Percentiles rank a stretch among this genome's conserved stretches.
Conservation (phyloP, 2,113 vertebrate species). For the Eleginops maclovinus region DNA sequence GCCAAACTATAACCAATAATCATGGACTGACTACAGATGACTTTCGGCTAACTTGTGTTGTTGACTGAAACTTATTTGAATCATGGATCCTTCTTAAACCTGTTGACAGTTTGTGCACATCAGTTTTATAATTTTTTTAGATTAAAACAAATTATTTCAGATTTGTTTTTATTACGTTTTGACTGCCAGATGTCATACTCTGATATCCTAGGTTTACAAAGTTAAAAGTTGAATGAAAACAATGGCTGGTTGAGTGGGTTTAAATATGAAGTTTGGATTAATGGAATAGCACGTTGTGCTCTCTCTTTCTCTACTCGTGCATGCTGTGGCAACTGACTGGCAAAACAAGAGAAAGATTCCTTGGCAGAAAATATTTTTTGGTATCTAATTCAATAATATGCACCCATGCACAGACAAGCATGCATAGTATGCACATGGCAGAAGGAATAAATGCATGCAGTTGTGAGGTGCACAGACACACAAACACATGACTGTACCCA, state of each 20-base stretch:
- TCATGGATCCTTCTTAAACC: not conserved
- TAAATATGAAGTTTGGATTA: slow-evolving; percentile 35
- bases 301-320: slow-evolving; percentile 52
- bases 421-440: slow-evolving; percentile 65
- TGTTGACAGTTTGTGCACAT: not conserved
- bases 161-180: not conserved
- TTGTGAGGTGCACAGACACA: slow-evolving; percentile 46
- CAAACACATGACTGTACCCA: slow-evolving; percentile 63
- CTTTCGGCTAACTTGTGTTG: slow-evolving; percentile 1
- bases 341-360: slow-evolving; percentile 51
- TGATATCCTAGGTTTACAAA: not conserved
- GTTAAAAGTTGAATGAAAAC: slow-evolving; percentile 3
- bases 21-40: not conserved
- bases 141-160: not conserved
- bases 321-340: slow-evolving; percentile 54
- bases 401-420: slow-evolving; percentile 65
- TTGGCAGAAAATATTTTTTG: slow-evolving; percentile 58
- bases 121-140: not conserved
- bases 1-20: slow-evolving; percentile 9
- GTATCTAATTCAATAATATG: slow-evolving; percentile 66
- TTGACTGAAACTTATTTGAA: not conserved
- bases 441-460: slow-evolving; percentile 61
- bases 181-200: not conserved
- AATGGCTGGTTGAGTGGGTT: slow-evolving; percentile 8
- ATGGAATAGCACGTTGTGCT: slow-evolving; percentile 11